These are phyloP conservation scores for Bubo bubo DNA, from an alignment of 2,113 vertebrate species.

Conservation along the genomic window DNA sequence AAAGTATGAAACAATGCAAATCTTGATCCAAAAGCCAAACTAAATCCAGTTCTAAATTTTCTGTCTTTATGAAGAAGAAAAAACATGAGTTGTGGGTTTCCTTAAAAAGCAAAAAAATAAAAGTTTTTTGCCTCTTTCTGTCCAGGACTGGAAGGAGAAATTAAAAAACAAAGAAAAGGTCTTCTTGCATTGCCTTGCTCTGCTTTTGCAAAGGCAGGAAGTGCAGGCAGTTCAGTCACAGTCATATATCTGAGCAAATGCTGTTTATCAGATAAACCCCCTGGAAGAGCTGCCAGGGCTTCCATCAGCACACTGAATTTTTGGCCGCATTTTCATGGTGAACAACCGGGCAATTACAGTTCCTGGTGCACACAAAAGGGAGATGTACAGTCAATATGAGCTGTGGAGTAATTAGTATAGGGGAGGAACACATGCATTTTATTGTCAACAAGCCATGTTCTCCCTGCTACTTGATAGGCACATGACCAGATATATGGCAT, in stretches of 20 bases:
- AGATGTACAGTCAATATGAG: neutral
- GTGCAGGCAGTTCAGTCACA: neutral
- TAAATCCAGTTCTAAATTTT: neutral
- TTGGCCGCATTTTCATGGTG: neutral
- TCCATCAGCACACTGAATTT: neutral
- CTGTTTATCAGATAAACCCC: neutral
- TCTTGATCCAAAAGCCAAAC: neutral
- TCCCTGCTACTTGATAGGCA: neutral
- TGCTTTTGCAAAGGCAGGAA: neutral
- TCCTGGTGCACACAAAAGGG: neutral
- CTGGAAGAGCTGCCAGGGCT: neutral
- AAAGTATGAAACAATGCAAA: conserved; percentile 5
- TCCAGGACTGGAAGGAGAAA: neutral
- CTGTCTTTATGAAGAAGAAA: neutral
- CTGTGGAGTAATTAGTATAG: neutral
- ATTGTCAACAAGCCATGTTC: neutral
- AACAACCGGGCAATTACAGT: neutral
- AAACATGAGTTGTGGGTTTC: neutral
- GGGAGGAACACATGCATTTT: neutral
- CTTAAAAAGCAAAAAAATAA: neutral
- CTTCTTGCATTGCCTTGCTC: neutral
- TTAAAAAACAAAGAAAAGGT: neutral
- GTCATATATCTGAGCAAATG: neutral
- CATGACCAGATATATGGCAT: fast-evolving
- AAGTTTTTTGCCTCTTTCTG: neutral